Evolutionary conservation across 2,888 invertebrate genomes (phyloP), one percentile per base, ranked within the genome.

Genomic region (Calliscelio sp.): DNA sequence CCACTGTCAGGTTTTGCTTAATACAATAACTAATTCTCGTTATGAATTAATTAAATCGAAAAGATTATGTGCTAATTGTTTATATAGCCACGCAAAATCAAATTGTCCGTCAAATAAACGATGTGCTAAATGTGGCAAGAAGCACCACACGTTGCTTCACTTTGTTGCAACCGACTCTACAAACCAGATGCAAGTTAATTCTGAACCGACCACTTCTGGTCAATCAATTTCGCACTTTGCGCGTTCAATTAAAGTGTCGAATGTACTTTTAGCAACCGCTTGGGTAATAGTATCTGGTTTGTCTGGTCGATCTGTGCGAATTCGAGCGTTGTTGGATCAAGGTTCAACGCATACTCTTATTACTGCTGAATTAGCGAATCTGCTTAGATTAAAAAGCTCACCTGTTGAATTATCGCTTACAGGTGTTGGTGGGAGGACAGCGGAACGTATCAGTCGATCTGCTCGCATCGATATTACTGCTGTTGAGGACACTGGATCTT

Each of bases 81-180:
- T 68, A 51, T 46, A 24, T 24, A 25, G 22, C 4, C 44, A 28
- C 61, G 73, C 53, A 7, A 46, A 25, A 63, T 49, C 20, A 18
- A 44, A 28, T 16, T 41, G 28, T 44, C 22, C 20, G 2, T 53
- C 53, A 2, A n/a, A 53, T 6, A 53, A 53, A 25, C 53, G 53
- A 25, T 77, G 75, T 41, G 11, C 35, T 5, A 22, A 44, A 6
- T 77, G 75, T 57, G 25, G 46, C 10, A 44, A 32, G 25, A 65
- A 65, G 5, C 75, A 77, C 24, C 65, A 77, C 22, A 32, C 75
- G 11, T 44, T 77, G 18, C 7, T 77, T 38, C 66, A 77, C 46
- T 74, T 38, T 49, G 14, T 61, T 10, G n/a, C 22, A 16, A 10
- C 25, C n/a, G 63, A 35, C 22, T n/a, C 25, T 32, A 32, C 28